These are phyloP conservation scores for Mungos mungo DNA, from an alignment of 2,113 vertebrate species.

Conservation along the genomic window DNA sequence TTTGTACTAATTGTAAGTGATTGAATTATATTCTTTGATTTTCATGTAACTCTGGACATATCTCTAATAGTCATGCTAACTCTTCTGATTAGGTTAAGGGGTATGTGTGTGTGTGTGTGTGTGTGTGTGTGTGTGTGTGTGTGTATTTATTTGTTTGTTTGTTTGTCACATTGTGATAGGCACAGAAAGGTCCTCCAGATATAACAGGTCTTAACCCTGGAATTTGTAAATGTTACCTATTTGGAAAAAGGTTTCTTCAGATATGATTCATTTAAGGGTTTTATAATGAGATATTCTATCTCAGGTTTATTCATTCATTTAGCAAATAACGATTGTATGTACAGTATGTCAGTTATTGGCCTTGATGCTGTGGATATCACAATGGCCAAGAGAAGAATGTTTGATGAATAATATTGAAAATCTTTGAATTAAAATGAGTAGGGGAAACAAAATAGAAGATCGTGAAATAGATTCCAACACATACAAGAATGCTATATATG, in stretches of 20 bases:
- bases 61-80: background rate
- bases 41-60: background rate
- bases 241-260: background rate
- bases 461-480: background rate
- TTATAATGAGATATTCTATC: background rate
- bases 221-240: background rate
- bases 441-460: background rate
- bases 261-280: background rate
- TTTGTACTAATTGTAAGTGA: background rate
- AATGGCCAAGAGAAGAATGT: background rate
- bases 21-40: conserved; percentile 16
- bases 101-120: too few species aligned
- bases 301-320: background rate
- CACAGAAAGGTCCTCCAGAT: background rate
- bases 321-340: background rate
- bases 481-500: background rate
- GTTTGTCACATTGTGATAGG: background rate
- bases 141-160: background rate
- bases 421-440: background rate
- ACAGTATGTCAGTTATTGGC: background rate
- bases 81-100: background rate
- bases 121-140: too few species aligned
- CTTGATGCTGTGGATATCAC: background rate
- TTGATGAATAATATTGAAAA: background rate
- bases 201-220: background rate